Percentiles rank a stretch among this genome's conserved stretches.
Evolutionary conservation across 1,140 invertebrate species (phyloP).

Genomic region (Caenorhabditis tropicalis): DNA sequence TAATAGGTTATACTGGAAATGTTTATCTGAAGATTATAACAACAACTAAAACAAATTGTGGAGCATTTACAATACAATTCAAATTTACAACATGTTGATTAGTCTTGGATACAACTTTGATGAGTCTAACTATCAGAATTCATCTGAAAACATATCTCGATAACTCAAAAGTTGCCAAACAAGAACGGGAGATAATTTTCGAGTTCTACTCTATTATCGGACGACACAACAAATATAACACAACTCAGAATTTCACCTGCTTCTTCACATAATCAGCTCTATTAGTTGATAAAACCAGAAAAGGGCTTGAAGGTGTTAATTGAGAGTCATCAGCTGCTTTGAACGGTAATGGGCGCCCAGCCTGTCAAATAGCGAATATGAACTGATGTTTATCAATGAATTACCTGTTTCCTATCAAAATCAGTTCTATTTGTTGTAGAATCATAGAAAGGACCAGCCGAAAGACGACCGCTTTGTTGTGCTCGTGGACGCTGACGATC

Average conservation of each 20-base stretch:
- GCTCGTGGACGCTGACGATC: conserved; percentile 10
- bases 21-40: too few species aligned
- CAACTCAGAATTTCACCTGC: not conserved
- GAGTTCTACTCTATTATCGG: too few species aligned
- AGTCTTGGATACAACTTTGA: too few species aligned
- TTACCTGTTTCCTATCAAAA: conserved; percentile 33
- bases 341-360: not conserved
- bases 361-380: not conserved
- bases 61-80: too few species aligned
- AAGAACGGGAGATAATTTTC: too few species aligned
- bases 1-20: too few species aligned
- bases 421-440: conserved; percentile 2
- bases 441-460: conserved; percentile 22
- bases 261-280: not conserved
- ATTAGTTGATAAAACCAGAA: conserved; percentile 8
- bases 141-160: too few species aligned
- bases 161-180: too few species aligned
- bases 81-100: too few species aligned
- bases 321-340: conserved; percentile 17
- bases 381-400: not conserved
- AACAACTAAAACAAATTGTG: too few species aligned
- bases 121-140: too few species aligned
- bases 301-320: not conserved
- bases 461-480: not conserved
- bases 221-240: too few species aligned